Base-by-base conservation (phyloP, 2,888 invertebrate species). In the Lithophane ornitopus region DNA sequence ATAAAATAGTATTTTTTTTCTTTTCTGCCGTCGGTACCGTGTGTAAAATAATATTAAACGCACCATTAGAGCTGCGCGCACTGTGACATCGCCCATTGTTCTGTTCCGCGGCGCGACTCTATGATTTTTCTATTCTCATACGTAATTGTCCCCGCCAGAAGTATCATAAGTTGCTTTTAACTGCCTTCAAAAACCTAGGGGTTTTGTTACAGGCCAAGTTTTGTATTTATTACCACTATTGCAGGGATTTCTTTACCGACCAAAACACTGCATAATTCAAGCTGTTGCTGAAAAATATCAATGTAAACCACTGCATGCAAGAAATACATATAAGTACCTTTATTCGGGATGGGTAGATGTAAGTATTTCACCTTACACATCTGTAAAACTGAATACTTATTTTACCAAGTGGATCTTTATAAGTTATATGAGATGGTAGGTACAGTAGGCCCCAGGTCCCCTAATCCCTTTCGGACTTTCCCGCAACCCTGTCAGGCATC, bases 31-130 rank as follows among this genome's bases (percentile, higher is more conserved):
- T 83, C 87, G 44, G 88, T 89, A 89, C 86, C 78, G 88, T 91
- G 92, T 92, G 92, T 93, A 92, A 93, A 93, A 91, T 92, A 92
- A 93, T 92, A 94, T 94, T 94, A 91, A 91, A 93, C 95, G 95
- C 94, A 92, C 90, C 94, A 95, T 95, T 95, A 94, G 91, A 92
- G 85, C 92, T 74, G 89, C 92, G 91, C 87, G 86, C 86, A 92
- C 93, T 94, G 94, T 94, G 93, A 94, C 94, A 93, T 89, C 88
- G 90, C 41, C 92, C 88, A 95, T 94, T 94, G 94, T 94, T 93
- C 91, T 89, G 87, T 89, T 91, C 90, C 90, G 91, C 91, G 89
- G 86, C 88, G 88, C 85, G 65, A 78, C 85, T 87, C 88, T 87
- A 88, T 88, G 85, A 85, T 87, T 88, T 86, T 81, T 74, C 85